Evolutionary conservation across 1,140 invertebrate species (phyloP).

Genomic region (Thalassaphorura encarpata): DNA sequence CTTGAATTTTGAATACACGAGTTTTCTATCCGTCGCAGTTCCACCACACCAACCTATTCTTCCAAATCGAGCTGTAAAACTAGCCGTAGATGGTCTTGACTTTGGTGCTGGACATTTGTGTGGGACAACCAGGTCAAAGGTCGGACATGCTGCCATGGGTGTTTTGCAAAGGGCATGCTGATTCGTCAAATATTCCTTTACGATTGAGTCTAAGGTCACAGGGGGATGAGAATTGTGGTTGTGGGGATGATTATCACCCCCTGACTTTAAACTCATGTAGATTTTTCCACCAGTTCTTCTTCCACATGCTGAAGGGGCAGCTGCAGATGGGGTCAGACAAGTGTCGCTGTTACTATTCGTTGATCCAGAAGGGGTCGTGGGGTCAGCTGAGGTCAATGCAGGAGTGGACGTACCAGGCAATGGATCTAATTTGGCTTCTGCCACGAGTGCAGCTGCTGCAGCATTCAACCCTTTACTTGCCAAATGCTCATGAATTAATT

Average conservation of each 20-base stretch:
- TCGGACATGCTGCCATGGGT: conserved; percentile 80
- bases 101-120: conserved; percentile 76
- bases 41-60: not conserved
- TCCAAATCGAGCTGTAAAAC: conserved; percentile 3
- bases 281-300: not conserved
- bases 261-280: not conserved
- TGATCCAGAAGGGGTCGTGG: not conserved
- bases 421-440: not conserved
- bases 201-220: conserved; percentile 73
- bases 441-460: conserved; percentile 15
- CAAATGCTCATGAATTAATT: conserved; percentile 84
- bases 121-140: conserved; percentile 73
- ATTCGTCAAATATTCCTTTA: conserved; percentile 90
- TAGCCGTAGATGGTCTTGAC: conserved; percentile 42
- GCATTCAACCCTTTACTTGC: conserved; percentile 51
- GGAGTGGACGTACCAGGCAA: too few species aligned
- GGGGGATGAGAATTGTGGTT: not conserved
- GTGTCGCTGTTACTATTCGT: not conserved
- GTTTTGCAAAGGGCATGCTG: conserved; percentile 90
- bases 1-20: conserved; percentile 29
- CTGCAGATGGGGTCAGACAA: not conserved
- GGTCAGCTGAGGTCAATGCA: not conserved
- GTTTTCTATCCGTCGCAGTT: conserved; percentile 39
- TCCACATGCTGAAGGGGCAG: not conserved
- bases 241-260: not conserved